Base-by-base conservation (phyloP, 2,888 invertebrate genomes). In the Oscheius sp. region DNA sequence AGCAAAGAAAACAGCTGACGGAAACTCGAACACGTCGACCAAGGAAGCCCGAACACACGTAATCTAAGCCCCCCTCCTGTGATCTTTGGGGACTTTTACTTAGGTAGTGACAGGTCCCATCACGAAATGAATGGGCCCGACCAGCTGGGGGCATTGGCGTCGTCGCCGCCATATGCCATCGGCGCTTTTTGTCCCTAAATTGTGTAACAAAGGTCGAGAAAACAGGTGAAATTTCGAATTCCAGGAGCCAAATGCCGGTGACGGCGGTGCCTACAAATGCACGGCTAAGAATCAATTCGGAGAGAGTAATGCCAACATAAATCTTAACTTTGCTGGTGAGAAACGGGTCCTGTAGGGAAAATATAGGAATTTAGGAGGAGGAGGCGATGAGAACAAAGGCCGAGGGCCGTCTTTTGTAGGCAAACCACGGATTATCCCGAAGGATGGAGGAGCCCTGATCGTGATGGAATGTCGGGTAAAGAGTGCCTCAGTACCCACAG, bases 271-370 rank as follows among this genome's bases (percentile, higher is more conserved):
- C 91, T 99, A 98, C 92, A 93, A 97, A 89, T 98, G 98, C 92
- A 97, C 97, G 91, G 99, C 98, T 88, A 94, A 96, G 92, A 99
- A 99, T 92, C 93, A 93, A 90, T 94, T 93, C 91, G 99, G 99
- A 90, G 98, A 99, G 92, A 96, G 96, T 92, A 99, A 99, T 92
- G 99, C 99, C 88, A 99, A 98, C 91, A 98, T 99, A 91, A 95
- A 97, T 89, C 94, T 99, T 89, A 99, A 99, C 91, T 96, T 98
- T 92, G 95, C 96, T 94, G 96, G 96, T 80, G 58, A 12, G 74
- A 49, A 2, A 7, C 21, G 23, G 13, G 55, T 6, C 13, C 3
- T 21, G 5, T 25, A 16, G 3, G 23, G 5, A 25, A n/a, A 35
- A 27, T n/a, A 25, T 29, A 23, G 12, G 16, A 2, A 13, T 49